These are phyloP conservation scores for Phocoena phocoena DNA, from an alignment of 2,113 vertebrate species.

Conservation along the genomic window DNA sequence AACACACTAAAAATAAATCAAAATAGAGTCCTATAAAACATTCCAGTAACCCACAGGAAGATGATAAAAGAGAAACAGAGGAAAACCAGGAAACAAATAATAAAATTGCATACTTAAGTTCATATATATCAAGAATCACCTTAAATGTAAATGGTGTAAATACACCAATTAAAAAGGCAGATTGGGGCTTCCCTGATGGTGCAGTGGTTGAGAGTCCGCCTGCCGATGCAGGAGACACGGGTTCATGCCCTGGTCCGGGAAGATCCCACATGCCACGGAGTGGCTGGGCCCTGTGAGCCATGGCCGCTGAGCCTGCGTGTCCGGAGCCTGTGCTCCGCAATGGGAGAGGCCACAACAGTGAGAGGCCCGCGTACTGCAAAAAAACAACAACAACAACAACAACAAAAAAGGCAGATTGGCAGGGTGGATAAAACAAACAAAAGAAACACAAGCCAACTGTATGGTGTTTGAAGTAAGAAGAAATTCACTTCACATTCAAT, in stretches of 20 bases:
- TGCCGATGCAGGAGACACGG: too few relatives aligned
- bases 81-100: not conserved
- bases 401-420: not conserved
- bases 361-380: fast-evolving
- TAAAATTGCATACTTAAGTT: not conserved
- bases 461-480: not conserved
- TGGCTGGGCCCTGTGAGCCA: too few relatives aligned
- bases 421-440: not conserved
- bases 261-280: too few relatives aligned
- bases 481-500: not conserved
- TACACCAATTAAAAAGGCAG: not conserved
- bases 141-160: not conserved
- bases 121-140: not conserved
- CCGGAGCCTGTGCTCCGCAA: too few relatives aligned
- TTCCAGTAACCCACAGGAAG: not conserved
- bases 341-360: too few relatives aligned
- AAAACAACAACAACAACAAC: not conserved
- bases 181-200: not conserved
- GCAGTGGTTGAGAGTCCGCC: too few relatives aligned
- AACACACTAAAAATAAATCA: not conserved
- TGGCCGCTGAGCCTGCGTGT: too few relatives aligned
- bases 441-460: not conserved
- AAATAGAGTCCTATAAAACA: not conserved
- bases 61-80: not conserved
- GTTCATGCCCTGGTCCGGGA: too few relatives aligned